These are phyloP conservation scores for Tamias sibiricus DNA, from an alignment of 2,113 vertebrate genomes.

Conservation along the genomic window DNA sequence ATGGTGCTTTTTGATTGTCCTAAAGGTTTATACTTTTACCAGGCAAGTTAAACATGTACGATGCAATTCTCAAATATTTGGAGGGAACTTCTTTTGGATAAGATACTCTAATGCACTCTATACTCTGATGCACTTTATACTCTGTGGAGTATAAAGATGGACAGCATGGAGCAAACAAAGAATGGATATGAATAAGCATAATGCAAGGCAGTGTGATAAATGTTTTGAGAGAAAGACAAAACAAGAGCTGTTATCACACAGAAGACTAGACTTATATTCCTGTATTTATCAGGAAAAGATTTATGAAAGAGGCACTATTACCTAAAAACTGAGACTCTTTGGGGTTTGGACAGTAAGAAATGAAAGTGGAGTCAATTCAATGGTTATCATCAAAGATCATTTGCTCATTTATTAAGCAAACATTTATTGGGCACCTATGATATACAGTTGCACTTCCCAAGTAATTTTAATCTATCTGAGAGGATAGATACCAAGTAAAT, in stretches of 20 bases:
- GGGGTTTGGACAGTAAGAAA: slow-evolving; percentile 36
- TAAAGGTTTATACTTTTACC: background rate
- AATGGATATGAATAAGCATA: background rate
- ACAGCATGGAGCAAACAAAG: background rate
- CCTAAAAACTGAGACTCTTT: background rate
- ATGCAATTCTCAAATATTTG: background rate
- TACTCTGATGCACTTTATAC: background rate
- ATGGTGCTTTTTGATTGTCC: background rate
- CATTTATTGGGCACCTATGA: background rate
- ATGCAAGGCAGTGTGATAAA: background rate
- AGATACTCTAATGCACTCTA: background rate
- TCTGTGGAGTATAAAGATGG: background rate
- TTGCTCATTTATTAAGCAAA: slow-evolving; percentile 41
- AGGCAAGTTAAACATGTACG: background rate
- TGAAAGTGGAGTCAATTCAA: background rate
- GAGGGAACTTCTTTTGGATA: background rate
- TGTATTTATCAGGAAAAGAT: background rate
- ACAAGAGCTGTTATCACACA: background rate
- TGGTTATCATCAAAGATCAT: background rate
- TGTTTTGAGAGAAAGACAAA: background rate
- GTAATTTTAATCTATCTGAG: background rate
- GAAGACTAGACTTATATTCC: background rate
- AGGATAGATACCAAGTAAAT: background rate
- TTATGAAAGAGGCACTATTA: background rate
- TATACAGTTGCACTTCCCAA: background rate